These are phyloP conservation scores for Geodia barretti DNA, from an alignment of 37 sponge, comb jelly and placozoan genomes.

Conservation along the genomic window DNA sequence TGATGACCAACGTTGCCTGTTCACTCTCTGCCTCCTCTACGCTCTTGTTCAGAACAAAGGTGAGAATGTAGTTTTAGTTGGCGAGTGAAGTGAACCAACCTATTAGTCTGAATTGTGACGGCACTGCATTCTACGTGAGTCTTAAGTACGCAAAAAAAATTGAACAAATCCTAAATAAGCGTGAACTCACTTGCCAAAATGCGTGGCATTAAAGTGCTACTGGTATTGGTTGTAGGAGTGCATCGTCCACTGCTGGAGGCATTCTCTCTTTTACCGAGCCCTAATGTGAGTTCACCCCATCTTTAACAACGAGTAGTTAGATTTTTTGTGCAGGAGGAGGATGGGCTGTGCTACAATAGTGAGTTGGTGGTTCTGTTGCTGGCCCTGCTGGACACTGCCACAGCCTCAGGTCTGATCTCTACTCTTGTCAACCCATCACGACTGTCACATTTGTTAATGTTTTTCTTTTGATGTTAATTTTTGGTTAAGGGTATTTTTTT, in stretches of 20 bases:
- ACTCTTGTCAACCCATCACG: too few species aligned
- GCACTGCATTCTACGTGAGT: too few species aligned
- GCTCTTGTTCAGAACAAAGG: conserved; percentile 56
- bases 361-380: conserved; percentile 45
- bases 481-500: background rate
- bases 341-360: conserved; percentile 21
- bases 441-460: too few species aligned
- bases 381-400: conserved; percentile 37
- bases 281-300: background rate
- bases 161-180: too few species aligned
- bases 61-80: too few species aligned
- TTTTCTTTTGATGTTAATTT: background rate
- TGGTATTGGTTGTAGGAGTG: conserved; percentile 25
- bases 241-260: conserved; percentile 56
- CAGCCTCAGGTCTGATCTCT: background rate
- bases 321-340: conserved; percentile 11
- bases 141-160: too few species aligned
- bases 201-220: background rate
- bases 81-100: too few species aligned
- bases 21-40: conserved; percentile 51
- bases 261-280: conserved; percentile 25
- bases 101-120: too few species aligned
- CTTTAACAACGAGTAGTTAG: background rate
- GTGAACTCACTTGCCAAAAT: background rate
- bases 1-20: conserved; percentile 63